phyloP scores from a whole-genome alignment of 1,140 invertebrate species.

The Daktulosphaira vitifoliae region DNA sequence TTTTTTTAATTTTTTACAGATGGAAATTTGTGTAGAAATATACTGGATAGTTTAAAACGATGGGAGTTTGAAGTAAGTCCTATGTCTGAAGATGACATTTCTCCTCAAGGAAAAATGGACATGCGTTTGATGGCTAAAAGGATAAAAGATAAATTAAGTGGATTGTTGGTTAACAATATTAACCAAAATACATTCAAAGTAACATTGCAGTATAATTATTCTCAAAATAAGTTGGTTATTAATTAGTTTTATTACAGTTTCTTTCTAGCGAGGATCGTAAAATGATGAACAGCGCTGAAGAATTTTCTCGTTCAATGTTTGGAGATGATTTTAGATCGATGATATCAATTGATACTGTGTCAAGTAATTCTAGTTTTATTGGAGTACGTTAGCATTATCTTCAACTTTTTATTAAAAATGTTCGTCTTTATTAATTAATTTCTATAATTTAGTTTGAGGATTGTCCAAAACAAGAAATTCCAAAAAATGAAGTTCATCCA shows the following conservation, averaged over 20 bases:
- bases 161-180: slow-evolving; percentile 1
- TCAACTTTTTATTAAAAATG: background rate
- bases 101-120: slow-evolving; percentile 37
- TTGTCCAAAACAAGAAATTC: background rate
- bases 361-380: slow-evolving; percentile 10
- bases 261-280: slow-evolving; percentile 15
- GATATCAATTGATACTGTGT: background rate
- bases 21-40: slow-evolving; percentile 36
- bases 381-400: background rate
- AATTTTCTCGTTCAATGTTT: slow-evolving; percentile 29
- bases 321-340: background rate
- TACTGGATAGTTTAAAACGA: slow-evolving; percentile 36
- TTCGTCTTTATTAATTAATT: background rate
- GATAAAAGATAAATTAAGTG: slow-evolving; percentile 33
- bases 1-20: slow-evolving; percentile 26
- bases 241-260: background rate
- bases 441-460: background rate
- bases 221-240: background rate
- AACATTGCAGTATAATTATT: background rate
- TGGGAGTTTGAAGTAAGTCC: slow-evolving; percentile 36
- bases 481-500: background rate
- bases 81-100: slow-evolving; percentile 31
- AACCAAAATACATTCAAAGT: slow-evolving; percentile 17
- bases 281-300: slow-evolving; percentile 35
- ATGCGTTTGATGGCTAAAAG: slow-evolving; percentile 36